Percentiles rank a stretch among this genome's conserved stretches.
Evolutionary conservation across 2,797 vertebrate genomes (phyloP).

Genomic region (Craterocephalus amniculus): DNA sequence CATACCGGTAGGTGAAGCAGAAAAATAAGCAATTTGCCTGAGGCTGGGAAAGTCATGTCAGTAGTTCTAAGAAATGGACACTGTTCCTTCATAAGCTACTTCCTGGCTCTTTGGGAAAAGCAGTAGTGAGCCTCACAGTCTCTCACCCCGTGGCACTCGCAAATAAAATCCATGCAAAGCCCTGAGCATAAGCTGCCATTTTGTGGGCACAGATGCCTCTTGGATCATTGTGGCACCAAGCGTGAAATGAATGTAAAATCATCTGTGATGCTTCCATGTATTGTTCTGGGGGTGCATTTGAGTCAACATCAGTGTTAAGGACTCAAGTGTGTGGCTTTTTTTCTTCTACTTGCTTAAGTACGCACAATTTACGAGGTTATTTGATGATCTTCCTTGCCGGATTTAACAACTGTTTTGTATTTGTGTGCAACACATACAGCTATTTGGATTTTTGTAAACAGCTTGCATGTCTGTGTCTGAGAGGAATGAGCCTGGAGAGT

Average conservation of each 20-base stretch:
- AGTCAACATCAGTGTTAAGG: constrained; percentile 55
- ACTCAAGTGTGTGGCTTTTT: constrained; percentile 37
- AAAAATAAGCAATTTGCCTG: constrained; percentile 41
- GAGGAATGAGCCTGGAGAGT: constrained; percentile 46
- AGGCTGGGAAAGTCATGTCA: constrained; percentile 18
- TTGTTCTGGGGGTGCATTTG: constrained; percentile 67
- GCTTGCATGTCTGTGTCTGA: constrained; percentile 37
- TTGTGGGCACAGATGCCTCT: constrained; percentile 74
- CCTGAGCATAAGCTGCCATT: constrained; percentile 69
- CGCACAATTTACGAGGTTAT: constrained; percentile 28
- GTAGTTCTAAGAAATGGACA: constrained; percentile 54
- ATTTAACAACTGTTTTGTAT: constrained; percentile 49
- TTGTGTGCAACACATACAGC: constrained; percentile 31
- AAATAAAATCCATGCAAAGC: constrained; percentile 72
- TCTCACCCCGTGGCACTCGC: constrained; percentile 49
- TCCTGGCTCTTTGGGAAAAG: constrained; percentile 43
- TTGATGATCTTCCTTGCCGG: constrained; percentile 29
- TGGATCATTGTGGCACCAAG: constrained; percentile 74
- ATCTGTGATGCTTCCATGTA: constrained; percentile 66
- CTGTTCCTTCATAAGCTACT: constrained; percentile 40
- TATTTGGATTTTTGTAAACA: constrained; percentile 55
- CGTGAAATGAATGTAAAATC: constrained; percentile 79
- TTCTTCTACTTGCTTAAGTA: constrained; percentile 29
- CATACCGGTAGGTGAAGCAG: constrained; percentile 5
- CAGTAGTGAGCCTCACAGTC: constrained; percentile 49